Percentiles rank a stretch among this genome's conserved stretches.
Evolutionary conservation across 2,797 vertebrate genomes (phyloP).

Genomic region (Melanotaenia parkinsoni): DNA sequence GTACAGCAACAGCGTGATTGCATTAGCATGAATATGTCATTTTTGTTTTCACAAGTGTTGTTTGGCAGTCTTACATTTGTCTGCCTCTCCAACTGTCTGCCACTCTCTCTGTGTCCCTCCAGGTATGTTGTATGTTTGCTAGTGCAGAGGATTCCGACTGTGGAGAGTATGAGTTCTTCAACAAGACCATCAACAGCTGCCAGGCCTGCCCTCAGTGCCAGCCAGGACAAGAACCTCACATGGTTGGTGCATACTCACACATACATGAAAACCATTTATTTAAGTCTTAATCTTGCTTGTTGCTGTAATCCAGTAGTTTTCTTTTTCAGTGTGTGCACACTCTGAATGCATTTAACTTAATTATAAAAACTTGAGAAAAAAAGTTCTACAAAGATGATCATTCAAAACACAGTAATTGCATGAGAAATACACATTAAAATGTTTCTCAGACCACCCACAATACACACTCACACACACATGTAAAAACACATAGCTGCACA

Average conservation of each 20-base stretch:
- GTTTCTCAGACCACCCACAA: conserved; percentile 63
- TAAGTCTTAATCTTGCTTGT: neutral
- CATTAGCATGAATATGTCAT: neutral
- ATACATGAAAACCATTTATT: neutral
- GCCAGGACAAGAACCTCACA: conserved; percentile 93
- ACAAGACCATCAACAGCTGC: conserved; percentile 93
- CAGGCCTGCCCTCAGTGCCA: conserved; percentile 94
- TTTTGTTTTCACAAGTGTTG: conserved; percentile 18
- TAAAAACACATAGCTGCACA: conserved; percentile 44
- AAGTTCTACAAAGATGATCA: neutral
- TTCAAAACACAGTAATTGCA: neutral
- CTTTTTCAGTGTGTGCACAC: neutral
- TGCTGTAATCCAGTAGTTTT: neutral
- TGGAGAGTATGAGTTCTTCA: conserved; percentile 96
- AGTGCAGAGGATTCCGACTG: conserved; percentile 91
- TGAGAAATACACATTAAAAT: conserved; percentile 10
- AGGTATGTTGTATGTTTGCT: conserved; percentile 89
- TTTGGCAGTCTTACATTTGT: conserved; percentile 12
- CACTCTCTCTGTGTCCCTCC: conserved; percentile 30
- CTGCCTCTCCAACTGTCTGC: conserved; percentile 3
- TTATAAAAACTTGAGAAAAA: neutral
- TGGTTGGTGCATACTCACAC: conserved; percentile 83
- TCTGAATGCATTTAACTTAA: neutral
- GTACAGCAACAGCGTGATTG: neutral
- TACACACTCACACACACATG: conserved; percentile 9